Base-by-base conservation (phyloP, 2,113 vertebrate genomes). In the Megaceryle maxima region DNA sequence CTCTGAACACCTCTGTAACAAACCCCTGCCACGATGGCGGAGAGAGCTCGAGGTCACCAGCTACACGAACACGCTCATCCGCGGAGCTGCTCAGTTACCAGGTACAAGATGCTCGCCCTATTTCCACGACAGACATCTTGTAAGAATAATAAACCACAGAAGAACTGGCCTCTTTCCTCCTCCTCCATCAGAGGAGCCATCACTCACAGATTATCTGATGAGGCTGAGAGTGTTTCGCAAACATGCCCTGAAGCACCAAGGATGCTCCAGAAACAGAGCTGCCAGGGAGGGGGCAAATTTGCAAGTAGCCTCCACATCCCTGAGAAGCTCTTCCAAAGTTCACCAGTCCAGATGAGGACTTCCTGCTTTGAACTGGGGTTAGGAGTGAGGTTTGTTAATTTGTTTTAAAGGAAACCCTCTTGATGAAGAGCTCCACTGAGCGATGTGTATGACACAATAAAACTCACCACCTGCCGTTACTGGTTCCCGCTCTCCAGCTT, bases 361-460 rank as follows among this genome's bases (percentile, higher is more conserved):
- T 51, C 94, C 80, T 51, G 60, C 76, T 60, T 8, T 9, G 80
- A n/a, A 60, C 1, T 24, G 39, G 46, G 59, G 9, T 16, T 16
- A 39, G 70, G 53, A 79, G 43, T 0, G 31, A 67, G n/a, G 55
- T 67, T 78, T 66, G 46, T 7, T 75, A 9, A 21, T 20, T 64
- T 68, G 22, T 48, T 87, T 78, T 33, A 33, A 80, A 72, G 53
- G 60, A 51, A 88, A 88, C 18, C 51, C 64, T 60, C 57, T 60
- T 57, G 83, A 24, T 19, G 1, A 78, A 87, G 26, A 64, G 41
- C 59, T 68, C 48, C 72, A 19, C 1, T 8, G 1, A 31, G 21
- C 3, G 5, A 44, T 0, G 2, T 0, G 0, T 1, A 3, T 0
- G 2, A 35, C 25, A 44, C 28, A 77, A 37, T 8, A 70, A 50